Base-by-base conservation (phyloP, 2,888 invertebrate species). In the Euphydryas editha region DNA sequence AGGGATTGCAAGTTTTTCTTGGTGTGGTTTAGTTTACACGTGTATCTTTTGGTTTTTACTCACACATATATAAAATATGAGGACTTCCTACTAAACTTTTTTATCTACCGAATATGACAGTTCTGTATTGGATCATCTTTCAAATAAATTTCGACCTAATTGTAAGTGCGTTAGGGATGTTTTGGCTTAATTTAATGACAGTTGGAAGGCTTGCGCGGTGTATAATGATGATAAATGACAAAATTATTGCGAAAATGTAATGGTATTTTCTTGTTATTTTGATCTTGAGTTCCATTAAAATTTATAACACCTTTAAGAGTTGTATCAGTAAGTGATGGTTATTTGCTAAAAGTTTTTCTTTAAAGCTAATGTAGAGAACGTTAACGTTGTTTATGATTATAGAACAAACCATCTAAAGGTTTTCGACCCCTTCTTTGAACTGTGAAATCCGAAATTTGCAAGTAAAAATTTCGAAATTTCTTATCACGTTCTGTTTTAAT, bases 1-100 rank as follows among this genome's bases (percentile, higher is more conserved):
- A 76, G 79, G 82, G 81, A 80, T 70, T 88, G 88, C 87, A 87
- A 51, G 68, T 70, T 59, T 64, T 67, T 57, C 54, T 64, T 64
- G 71, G 75, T 76, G 75, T 68, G 71, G 64, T 70, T 70, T 11
- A 2, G 8, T 17, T 58, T 63, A 36, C 54, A 62, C 51, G 69
- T 69, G 68, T 24, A 61, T 67, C 39, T 65, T 60, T 58, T 55
- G 63, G 57, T 64, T 49, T 21, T 42, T 49, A 42, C 36, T 37
- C 20, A 51, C 59, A 62, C 59, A 36, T 46, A 20, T 24, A 59
- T 21, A 17, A 62, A 62, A 55, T 63, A 67, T 47, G 47, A 62
- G 56, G 51, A 68, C 65, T 69, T 67, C 67, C 67, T 65, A 17
- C 39, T 37, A 62, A 62, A 66, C 49, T 64, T 59, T 59, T 59